A percentile compares a stretch with the other conserved stretches of the same genome.
Evolutionary conservation across 1,140 invertebrate genomes (phyloP).

Genomic region (Ganaspis sp.): DNA sequence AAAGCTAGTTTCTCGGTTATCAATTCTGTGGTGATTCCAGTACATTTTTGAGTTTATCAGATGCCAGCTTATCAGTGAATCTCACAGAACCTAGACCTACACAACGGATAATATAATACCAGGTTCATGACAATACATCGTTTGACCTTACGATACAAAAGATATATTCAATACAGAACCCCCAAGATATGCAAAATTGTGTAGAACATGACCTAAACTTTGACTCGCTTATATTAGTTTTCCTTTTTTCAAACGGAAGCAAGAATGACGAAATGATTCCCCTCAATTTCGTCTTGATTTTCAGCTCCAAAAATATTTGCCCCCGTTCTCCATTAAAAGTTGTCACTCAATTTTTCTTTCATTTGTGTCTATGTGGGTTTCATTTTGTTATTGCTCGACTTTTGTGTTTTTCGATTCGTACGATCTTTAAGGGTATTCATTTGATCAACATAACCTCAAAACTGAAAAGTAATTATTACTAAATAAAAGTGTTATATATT

Average conservation of each 20-base stretch:
- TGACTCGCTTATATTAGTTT: slow-evolving; percentile 48
- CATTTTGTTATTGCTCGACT: too few relatives aligned
- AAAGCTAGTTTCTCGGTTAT: slow-evolving; percentile 22
- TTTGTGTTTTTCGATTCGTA: too few relatives aligned
- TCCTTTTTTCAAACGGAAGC: slow-evolving; percentile 22
- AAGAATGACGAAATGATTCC: not conserved
- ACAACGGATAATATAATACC: slow-evolving; percentile 54
- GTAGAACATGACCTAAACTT: slow-evolving; percentile 64
- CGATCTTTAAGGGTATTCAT: too few relatives aligned
- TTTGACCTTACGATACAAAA: slow-evolving; percentile 64
- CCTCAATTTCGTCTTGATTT: slow-evolving; percentile 14
- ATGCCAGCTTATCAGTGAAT: slow-evolving; percentile 51
- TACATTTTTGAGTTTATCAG: slow-evolving; percentile 41
- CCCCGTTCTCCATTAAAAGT: not conserved
- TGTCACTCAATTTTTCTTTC: not conserved
- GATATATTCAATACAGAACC: slow-evolving; percentile 59
- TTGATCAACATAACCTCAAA: too few relatives aligned
- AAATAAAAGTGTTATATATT: too few relatives aligned
- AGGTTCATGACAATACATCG: slow-evolving; percentile 47
- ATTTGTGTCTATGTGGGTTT: too few relatives aligned
- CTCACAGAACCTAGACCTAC: slow-evolving; percentile 61
- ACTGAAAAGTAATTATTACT: too few relatives aligned
- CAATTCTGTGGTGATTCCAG: slow-evolving; percentile 14
- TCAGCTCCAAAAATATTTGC: not conserved
- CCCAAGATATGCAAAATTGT: slow-evolving; percentile 57